Evolutionary conservation across 2,888 invertebrate species (phyloP), one percentile per base, ranked within the genome.

Genomic region (Penaeus monodon): DNA sequence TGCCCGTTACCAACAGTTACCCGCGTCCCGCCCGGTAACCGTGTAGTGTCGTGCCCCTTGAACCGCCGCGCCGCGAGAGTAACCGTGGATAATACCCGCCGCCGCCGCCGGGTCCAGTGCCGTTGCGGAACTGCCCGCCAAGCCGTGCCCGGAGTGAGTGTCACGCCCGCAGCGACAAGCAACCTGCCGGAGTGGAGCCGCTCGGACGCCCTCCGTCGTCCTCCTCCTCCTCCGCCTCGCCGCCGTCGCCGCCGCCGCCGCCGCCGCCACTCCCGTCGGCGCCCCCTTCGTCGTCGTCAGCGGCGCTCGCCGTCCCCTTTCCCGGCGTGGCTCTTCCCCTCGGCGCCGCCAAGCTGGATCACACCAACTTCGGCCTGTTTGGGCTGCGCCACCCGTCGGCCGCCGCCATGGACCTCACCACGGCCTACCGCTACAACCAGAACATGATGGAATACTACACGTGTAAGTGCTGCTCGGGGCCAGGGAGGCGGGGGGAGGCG

Each of bases 361-460:
- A 85, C 70, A 86, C 89, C 8, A 89, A 86, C 77, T 88, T 89
- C 74, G 90, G 89, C 57, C 78, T 89, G 27, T 88, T 90, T 77
- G 88, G 90, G 82, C 84, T 90, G 80, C 87, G 89, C 79, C 88
- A 84, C 66, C 83, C 90, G 24, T 94, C 94, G 91, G 95, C 95
- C 91, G 87, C 89, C 88, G 88, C 90, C 82, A 96, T 98, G 95
- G 97, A 98, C 94, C 95, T 98, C 92, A 96, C 97, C 92, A 97
- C 97, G 92, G 97, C 97, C 92, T 98, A 98, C 93, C 95, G 98
- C 92, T 98, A 98, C 94, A 98, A 98, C 93, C 97, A 98, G 92
- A 98, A 97, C 93, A 98, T 98, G 97, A 98, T 98, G 98, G 98
- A 98, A 94, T 98, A 98, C 94, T 98, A 98, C 92, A 98, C 98